Conservation (phyloP, 2,888 invertebrate species). For the Pseudoips prasinana region DNA sequence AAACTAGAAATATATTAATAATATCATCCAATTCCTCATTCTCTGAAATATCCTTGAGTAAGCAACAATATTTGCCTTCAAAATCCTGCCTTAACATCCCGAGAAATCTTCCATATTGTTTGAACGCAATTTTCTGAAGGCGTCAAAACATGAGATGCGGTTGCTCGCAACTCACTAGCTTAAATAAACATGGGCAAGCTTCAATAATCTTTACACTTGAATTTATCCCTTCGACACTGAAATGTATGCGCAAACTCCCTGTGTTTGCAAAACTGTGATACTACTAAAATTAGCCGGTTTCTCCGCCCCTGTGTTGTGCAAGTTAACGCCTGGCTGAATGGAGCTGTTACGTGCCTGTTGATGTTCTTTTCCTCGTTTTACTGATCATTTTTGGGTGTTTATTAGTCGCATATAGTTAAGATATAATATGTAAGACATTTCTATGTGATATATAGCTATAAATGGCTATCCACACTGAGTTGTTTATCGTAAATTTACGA, state of each 20-base stretch:
- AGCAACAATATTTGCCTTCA: not conserved
- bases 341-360: constrained; percentile 8
- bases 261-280: constrained; percentile 39
- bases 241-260: constrained; percentile 35
- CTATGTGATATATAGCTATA: too few relatives aligned
- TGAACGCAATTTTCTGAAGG: constrained; percentile 7
- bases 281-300: constrained; percentile 41
- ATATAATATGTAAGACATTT: too few relatives aligned
- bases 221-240: constrained; percentile 36
- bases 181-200: constrained; percentile 34
- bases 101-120: constrained; percentile 6
- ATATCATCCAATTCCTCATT: too few relatives aligned
- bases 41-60: not conserved
- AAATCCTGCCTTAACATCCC: not conserved
- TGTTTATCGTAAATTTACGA: too few relatives aligned
- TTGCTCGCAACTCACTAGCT: constrained; percentile 28
- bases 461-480: too few relatives aligned
- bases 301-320: constrained; percentile 31
- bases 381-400: too few relatives aligned
- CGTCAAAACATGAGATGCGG: constrained; percentile 29
- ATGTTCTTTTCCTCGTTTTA: not conserved
- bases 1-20: too few relatives aligned
- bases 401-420: too few relatives aligned
- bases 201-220: constrained; percentile 37
- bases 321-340: constrained; percentile 27